Conservation (phyloP, 2,113 vertebrate genomes). For the Alouatta palliata region DNA sequence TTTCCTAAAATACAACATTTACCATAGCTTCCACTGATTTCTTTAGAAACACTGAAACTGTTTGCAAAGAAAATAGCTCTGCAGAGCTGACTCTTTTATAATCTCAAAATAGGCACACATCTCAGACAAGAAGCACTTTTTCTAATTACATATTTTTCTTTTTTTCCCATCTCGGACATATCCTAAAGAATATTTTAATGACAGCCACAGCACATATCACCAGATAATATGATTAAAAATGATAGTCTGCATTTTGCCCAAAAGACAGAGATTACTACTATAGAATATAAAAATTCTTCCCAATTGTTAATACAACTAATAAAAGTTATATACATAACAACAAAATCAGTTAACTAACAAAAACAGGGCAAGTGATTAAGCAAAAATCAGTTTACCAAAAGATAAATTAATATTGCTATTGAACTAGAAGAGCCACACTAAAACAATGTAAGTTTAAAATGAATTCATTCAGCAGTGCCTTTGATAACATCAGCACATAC, state of each 20-base stretch:
- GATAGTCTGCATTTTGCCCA: not conserved
- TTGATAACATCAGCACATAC: not conserved
- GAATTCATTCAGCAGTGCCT: not conserved
- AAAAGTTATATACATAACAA: not conserved
- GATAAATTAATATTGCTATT: constrained; percentile 3
- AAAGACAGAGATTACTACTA: not conserved
- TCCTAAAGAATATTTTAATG: constrained; percentile 28
- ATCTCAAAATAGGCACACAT: not conserved
- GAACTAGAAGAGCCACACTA: not conserved
- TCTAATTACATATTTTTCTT: not conserved
- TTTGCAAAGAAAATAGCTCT: constrained; percentile 43
- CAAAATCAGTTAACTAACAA: not conserved
- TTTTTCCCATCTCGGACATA: not conserved
- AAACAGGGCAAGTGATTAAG: not conserved
- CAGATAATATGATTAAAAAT: constrained; percentile 26
- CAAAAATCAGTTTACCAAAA: not conserved
- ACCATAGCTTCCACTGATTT: constrained; percentile 7
- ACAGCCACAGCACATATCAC: not conserved
- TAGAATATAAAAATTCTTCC: constrained; percentile 18
- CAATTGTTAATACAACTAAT: not conserved
- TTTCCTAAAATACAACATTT: constrained; percentile 53
- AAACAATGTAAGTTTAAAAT: not conserved
- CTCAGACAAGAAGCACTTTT: not conserved
- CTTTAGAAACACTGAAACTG: constrained; percentile 38
- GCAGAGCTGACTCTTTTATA: not conserved